Base-by-base conservation (phyloP, 64 coral and sea anemone species). In the Acropora yongei region DNA sequence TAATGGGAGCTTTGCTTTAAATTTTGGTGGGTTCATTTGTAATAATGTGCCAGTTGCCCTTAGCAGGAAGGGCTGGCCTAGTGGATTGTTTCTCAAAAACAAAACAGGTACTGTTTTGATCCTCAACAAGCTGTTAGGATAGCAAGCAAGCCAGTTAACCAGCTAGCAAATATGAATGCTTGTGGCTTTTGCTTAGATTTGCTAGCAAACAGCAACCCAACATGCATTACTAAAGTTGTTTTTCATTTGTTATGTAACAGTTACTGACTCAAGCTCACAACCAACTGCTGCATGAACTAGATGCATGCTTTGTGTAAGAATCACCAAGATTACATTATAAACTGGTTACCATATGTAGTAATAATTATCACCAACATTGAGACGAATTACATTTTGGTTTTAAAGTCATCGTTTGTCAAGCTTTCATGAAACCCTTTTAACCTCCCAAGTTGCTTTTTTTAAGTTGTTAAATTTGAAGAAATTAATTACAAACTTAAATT, bases 191-290 rank as follows among this genome's bases (percentile, higher is more conserved):
- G 16, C 3, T 48, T 11, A 6, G 17, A 41, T 13, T 30, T 48
- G 76, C 45, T n/a, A 17, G 14, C n/a, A 78, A 44, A 6, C 9
- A 46, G 18, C 12, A 4, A 86, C 18, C 6, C 8, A 30, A 9
- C 57, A 19, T 3, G 30, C 8, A n/a, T 1, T 6, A 16, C 5
- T 2, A 10, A 8, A n/a, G 61, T 20, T 44, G n/a, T n/a, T 8
- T 50, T 16, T 46, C 72, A 89, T 75, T 67, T 80, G n/a, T 41
- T 90, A 41, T 82, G 46, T 67, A 55, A 13, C 79, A 82, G 76
- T 19, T 69, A 49, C 58, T 68, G 12, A 13, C 51, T 13, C 44
- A 60, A 80, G 66, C 6, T 55, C 48, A 57, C 66, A 58, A 3
- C 39, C 68, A 74, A 39, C 53, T 14, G n/a, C 45, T 80, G 88